Base-by-base conservation (phyloP, 2,888 invertebrate genomes). In the Phorcus lineatus region DNA sequence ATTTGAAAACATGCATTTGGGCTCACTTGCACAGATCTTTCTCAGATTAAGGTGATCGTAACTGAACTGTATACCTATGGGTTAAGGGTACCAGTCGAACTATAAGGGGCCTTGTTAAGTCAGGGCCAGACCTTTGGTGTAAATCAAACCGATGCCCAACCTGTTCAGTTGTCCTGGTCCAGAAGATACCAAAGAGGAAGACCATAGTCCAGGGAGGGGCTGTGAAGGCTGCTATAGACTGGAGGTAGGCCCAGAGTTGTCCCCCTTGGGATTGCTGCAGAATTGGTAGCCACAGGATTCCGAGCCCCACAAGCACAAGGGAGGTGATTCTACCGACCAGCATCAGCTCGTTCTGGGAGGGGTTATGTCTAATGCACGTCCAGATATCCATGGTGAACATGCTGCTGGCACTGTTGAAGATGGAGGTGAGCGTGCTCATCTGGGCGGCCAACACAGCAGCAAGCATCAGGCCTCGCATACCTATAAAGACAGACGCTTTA, bases 311-410 rank as follows among this genome's bases (percentile, higher is more conserved):
- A 82, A 93, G 84, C 19, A 90, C 84, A 74, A 93, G 79, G 7
- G 93, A 91, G 70, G 70, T 76, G 6, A 85, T 85, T 78, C 93
- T 88, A 11, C 93, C 92, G 6, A 92, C 92, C 24, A 93, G 87
- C 92, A 93, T 92, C 47, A 92, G 88, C 79, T 93, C 93, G 16
- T 80, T 83, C 80, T 92, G 90, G 4, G 85, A 85, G 2, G 92
- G 88, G 4, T 87, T 80, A 57, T 86, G 87, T n/a, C 92, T 79
- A 77, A 92, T 86, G 66, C 90, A 85, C 9, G 86, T 80, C 92
- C 94, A 94, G 78, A 95, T 93, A 86, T 95, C 95, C 87, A 95
- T 93, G 0, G 94, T 94, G 88, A 95, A 94, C 81, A 95, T 92
- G 4, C 94, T 94, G 74, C 94, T 94, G 78, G 94, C 93, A 74